Base-by-base conservation (phyloP, 2,113 vertebrate species). In the Gila orcuttii region DNA sequence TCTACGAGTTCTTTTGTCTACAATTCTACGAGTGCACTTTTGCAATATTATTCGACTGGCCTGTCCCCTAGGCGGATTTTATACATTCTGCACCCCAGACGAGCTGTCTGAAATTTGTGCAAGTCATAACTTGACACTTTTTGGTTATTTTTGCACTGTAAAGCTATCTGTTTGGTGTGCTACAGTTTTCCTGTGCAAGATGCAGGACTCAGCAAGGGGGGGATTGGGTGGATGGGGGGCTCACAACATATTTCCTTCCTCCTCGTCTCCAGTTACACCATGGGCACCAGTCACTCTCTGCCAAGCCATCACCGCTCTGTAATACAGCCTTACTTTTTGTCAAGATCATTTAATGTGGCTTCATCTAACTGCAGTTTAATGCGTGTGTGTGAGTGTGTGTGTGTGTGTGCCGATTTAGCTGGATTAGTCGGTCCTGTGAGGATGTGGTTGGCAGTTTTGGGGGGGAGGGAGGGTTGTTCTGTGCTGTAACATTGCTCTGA, bases 401-500 rank as follows among this genome's bases (percentile, higher is more conserved):
- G 84, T 82, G 85, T 87, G 66, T 87, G 64, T 76, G 75, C 57
- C 60, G 85, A 85, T 90, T 83, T 88, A 83, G 89, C 75, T 83
- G 87, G 89, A 90, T 90, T 87, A 88, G 87, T 84, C 47, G 84
- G 86, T 82, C 85, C 77, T 88, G 83, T 82, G 85, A 88, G 86
- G 87, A 86, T 88, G 85, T 87, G 85, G 82, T 87, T 89, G 85
- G 68, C 60, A 76, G 47, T 69, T 75, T 57, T 21, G 82, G 52
- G 79, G 69, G 19, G 59, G 3, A 10, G 42, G 4, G 2, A 33
- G 19, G 59, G 3, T 36, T 69, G 82, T 77, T 86, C 90, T 90
- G 85, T 86, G 31, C 86, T 73, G 88, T 91, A 93, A 91, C 92
- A 93, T 93, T 82, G 88, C 88, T 89, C 91, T 93, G 92, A 95